These are phyloP conservation scores for Lottia gigantea DNA, from an alignment of 2,888 invertebrate genomes.

Conservation along the genomic window DNA sequence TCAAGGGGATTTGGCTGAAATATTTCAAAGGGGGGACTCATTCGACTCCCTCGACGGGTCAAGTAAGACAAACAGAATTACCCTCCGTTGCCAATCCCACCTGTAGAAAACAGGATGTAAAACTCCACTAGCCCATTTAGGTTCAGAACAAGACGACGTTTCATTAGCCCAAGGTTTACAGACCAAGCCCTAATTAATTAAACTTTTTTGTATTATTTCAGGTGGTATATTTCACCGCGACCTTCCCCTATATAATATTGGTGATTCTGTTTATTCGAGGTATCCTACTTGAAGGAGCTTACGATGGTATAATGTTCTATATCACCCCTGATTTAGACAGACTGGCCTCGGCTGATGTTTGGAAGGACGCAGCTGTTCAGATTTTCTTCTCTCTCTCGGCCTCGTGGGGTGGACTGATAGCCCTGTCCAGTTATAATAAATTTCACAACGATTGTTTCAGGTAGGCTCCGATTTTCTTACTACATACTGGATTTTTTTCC, in stretches of 20 bases:
- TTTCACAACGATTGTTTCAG: conserved; percentile 66
- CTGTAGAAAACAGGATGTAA: no score
- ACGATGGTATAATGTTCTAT: conserved; percentile 62
- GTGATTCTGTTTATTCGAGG: conserved; percentile 60
- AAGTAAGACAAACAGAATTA: no score
- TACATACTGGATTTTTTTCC: background rate
- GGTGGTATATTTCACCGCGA: conserved; percentile 65
- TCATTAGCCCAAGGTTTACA: no score
- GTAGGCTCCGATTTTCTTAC: conserved; percentile 32
- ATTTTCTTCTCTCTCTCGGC: conserved; percentile 66
- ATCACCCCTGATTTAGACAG: conserved; percentile 55
- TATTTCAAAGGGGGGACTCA: no score
- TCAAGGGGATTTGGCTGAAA: no score
- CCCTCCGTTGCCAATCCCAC: no score
- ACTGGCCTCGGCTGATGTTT: conserved; percentile 56
- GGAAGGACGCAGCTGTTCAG: conserved; percentile 67
- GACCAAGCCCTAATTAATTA: no score
- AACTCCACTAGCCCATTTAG: no score
- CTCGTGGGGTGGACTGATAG: conserved; percentile 69
- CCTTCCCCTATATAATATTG: conserved; percentile 62
- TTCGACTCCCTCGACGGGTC: no score
- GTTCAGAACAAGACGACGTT: no score
- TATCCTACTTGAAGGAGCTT: conserved; percentile 50
- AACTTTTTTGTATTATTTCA: conserved; percentile 23
- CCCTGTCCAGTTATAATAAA: conserved; percentile 67